Evolutionary conservation across 2,113 vertebrate species (phyloP), one percentile per base, ranked within the genome.

Genomic region (Calidris pygmaea): DNA sequence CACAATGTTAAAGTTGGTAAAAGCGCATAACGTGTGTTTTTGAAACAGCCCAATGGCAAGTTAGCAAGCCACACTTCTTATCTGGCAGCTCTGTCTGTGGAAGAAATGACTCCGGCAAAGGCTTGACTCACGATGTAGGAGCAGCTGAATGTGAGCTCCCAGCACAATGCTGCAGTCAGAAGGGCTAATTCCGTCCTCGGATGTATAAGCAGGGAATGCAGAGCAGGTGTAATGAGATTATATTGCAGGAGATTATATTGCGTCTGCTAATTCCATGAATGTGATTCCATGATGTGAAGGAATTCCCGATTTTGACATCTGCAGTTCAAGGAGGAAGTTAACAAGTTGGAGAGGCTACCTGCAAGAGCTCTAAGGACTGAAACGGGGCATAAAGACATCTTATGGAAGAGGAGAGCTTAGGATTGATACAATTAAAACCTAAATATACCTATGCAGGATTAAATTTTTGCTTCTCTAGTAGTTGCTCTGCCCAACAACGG

Each of bases 201-300:
- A 53, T 71, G 45, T 58, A 30, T 66, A 50, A 85, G 43, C 32
- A 30, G 82, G 66, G 75, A 93, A 82, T 76, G 55, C 0, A 0
- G 67, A 90, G 67, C 74, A 89, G 85, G 76, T 91, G 70, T 90
- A 85, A 93, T 82, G 77, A 89, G 91, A 82, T 96, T 93, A 83
- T 60, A 58, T 56, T 90, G 85, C 58, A 79, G 55, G 68, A 86
- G 83, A 71, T 92, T 85, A 65, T 70, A 73, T 30, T 93, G 78
- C 14, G 14, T 74, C 55, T 91, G 85, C 63, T 91, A 73, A 94
- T 83, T 91, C 79, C 67, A 43, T 27, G 50, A 72, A 70, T 84
- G 78, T 91, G 78, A 94, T 96, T 90, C 87, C 34, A 48, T 47
- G 52, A 19, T 80, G 71, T 77, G 63, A 87, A 94, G 68, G 62